Evolutionary conservation across 2,888 invertebrate species (phyloP).

Genomic region (Drosophila siamana): DNA sequence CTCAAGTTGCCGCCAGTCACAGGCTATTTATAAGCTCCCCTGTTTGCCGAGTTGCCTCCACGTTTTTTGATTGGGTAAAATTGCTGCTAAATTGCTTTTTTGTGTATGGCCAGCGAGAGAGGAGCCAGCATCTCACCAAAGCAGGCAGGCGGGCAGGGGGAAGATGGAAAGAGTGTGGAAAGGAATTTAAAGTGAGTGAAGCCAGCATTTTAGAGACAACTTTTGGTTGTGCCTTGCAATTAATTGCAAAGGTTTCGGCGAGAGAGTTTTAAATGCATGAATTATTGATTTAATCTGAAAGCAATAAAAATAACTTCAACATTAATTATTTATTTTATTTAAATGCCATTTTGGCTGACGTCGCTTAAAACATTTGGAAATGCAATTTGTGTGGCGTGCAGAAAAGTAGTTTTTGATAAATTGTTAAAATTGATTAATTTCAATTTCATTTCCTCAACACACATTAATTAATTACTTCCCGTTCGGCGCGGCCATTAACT

Average conservation of each 20-base stretch:
- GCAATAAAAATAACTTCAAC: background rate
- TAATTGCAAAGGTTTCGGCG: background rate
- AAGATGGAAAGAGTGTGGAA: background rate
- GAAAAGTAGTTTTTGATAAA: constrained; percentile 31
- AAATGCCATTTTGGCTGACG: background rate
- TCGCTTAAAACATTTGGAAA: background rate
- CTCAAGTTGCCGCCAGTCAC: constrained; percentile 48
- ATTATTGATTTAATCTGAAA: too few relatives aligned
- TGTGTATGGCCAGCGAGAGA: constrained; percentile 40
- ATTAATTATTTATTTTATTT: background rate
- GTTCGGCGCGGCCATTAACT: constrained; percentile 25
- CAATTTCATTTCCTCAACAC: constrained; percentile 11
- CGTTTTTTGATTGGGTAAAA: constrained; percentile 75
- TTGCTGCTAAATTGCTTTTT: constrained; percentile 79
- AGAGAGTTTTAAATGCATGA: too few relatives aligned
- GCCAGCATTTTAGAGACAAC: background rate
- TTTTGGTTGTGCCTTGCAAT: constrained; percentile 2
- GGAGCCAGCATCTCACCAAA: too few relatives aligned
- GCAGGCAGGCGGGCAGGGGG: background rate
- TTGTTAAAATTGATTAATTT: constrained; percentile 16
- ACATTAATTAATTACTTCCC: constrained; percentile 12
- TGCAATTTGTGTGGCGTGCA: background rate
- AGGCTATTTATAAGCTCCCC: constrained; percentile 73
- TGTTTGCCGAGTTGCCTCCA: constrained; percentile 34
- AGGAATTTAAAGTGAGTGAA: constrained; percentile 39